These are phyloP conservation scores for Paradoxurus hermaphroditus DNA, from an alignment of 2,113 vertebrate genomes.

Conservation along the genomic window DNA sequence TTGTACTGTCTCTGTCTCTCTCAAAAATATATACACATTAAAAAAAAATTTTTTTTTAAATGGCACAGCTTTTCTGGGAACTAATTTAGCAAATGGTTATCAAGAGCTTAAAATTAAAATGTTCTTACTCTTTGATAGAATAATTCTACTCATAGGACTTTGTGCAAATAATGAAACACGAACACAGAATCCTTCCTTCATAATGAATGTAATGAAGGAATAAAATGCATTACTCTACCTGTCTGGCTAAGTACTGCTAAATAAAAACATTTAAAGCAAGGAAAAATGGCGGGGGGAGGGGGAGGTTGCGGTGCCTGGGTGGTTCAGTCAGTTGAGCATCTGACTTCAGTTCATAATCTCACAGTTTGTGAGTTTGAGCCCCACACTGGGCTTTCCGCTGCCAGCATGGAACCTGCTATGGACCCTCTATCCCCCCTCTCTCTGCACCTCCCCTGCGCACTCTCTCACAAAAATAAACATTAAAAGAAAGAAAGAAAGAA, in stretches of 20 bases:
- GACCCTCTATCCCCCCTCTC: no score
- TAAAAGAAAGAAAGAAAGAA: fast-evolving
- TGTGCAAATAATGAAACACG: neutral
- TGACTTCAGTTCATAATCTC: no score
- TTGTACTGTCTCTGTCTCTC: no score
- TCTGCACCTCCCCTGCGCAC: no score
- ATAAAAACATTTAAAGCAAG: neutral
- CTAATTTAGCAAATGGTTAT: neutral
- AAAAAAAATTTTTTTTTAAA: neutral
- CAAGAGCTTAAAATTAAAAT: slow-evolving; percentile 9
- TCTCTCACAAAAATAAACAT: no score
- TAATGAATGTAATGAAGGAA: neutral
- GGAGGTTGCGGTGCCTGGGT: no score
- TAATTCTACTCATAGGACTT: neutral
- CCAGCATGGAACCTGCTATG: no score
- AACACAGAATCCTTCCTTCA: neutral
- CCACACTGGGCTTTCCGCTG: no score
- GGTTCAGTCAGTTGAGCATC: no score
- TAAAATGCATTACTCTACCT: neutral
- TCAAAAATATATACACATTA: no score
- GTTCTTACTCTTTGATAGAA: neutral
- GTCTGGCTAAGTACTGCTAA: neutral
- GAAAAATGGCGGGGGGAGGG: neutral
- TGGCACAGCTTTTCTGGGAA: neutral
- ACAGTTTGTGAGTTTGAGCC: no score